Conservation (phyloP, 1,140 invertebrate genomes). For the Leptoteleia sp. region DNA sequence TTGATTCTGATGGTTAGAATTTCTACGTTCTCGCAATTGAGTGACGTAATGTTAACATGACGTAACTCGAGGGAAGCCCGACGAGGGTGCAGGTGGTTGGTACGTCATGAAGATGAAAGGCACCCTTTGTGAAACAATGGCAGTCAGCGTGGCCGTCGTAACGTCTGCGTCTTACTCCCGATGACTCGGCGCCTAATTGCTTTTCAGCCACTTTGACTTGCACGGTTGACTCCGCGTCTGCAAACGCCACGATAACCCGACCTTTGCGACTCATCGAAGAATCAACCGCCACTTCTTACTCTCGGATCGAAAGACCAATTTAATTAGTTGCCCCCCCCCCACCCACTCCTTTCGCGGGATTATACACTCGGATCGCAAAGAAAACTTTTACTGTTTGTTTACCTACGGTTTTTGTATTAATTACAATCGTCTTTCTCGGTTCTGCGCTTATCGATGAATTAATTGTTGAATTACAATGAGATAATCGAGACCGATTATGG, state of each 20-base stretch:
- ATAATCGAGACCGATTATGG: no score
- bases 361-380: neutral
- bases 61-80: conserved; percentile 38
- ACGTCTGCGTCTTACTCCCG: conserved; percentile 72
- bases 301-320: conserved; percentile 22
- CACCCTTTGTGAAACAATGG: conserved; percentile 71
- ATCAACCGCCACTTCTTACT: conserved; percentile 17
- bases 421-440: no score
- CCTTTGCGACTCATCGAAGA: conserved; percentile 41
- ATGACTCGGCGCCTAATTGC: conserved; percentile 72
- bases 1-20: conserved; percentile 28
- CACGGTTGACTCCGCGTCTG: conserved; percentile 53
- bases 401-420: neutral
- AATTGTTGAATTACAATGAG: no score
- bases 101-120: conserved; percentile 72
- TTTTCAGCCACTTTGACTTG: conserved; percentile 70
- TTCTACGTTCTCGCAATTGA: conserved; percentile 44
- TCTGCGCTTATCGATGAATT: no score
- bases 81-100: conserved; percentile 71
- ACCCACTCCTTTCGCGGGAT: neutral
- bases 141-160: conserved; percentile 64
- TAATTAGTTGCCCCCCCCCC: conserved; percentile 16
- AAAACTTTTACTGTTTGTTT: neutral
- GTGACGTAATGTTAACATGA: conserved; percentile 57
- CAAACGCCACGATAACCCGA: conserved; percentile 46